Conservation (phyloP, 2,888 invertebrate genomes). For the Xestobium rufovillosum region DNA sequence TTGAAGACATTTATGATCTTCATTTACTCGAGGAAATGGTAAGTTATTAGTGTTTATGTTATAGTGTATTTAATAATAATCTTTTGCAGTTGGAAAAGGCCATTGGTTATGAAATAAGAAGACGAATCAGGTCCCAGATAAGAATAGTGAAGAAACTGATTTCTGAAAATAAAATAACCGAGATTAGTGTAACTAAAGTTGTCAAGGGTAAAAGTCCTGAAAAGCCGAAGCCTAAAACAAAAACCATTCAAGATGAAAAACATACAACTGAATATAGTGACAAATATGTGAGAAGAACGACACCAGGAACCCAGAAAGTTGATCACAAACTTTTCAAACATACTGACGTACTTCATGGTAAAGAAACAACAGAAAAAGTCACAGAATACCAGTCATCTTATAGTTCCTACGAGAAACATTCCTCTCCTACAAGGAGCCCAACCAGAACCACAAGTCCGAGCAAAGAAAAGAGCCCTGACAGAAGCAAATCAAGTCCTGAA, state of each 20-base stretch:
- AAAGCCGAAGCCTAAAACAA: constrained; percentile 1
- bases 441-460: constrained; percentile 11
- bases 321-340: constrained; percentile 23
- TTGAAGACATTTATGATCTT: constrained; percentile 67
- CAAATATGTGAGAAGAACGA: constrained; percentile 20
- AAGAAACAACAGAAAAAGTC: constrained; percentile 14
- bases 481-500: constrained; percentile 37
- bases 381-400: constrained; percentile 28
- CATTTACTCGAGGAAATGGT: constrained; percentile 65
- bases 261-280: constrained; percentile 18
- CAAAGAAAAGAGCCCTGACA: constrained; percentile 19
- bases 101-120: constrained; percentile 67
- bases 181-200: constrained; percentile 24
- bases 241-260: constrained; percentile 17
- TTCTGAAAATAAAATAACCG: constrained; percentile 33
- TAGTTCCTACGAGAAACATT: constrained; percentile 24
- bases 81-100: constrained; percentile 63
- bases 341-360: constrained; percentile 17
- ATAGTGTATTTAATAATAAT: constrained; percentile 7
- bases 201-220: constrained; percentile 6
- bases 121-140: constrained; percentile 70
- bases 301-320: constrained; percentile 21
- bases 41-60: constrained; percentile 33
- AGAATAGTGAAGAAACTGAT: constrained; percentile 60
- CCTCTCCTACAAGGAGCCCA: constrained; percentile 24